Base-by-base conservation (phyloP, 2,888 invertebrate species). In the Zygothrica quintamaculata region DNA sequence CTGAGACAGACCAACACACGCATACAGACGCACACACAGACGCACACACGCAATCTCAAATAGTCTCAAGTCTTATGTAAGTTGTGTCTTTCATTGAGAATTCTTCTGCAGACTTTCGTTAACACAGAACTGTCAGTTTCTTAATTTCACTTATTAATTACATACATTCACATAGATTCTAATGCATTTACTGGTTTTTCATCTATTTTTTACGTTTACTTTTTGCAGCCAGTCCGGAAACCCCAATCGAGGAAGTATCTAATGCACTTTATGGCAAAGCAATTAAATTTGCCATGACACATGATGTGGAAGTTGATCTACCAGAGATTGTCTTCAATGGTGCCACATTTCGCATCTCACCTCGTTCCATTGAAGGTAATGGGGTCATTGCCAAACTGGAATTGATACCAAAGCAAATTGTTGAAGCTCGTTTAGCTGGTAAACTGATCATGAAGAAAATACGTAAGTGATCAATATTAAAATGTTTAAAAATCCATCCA, bases 311-410 rank as follows among this genome's bases (percentile, higher is more conserved):
- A 77, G 72, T 96, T 33, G 92, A 93, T 37, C 87, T 97, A 43
- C 96, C 96, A 0, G 94, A 95, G 60, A 92, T 93, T 52, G 92
- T 96, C 82, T 96, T 96, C 87, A 93, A 95, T 37, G 95, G 96
- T 5, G 94, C 95, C 0, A 93, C 93, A 7, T 90, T 96, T 68
- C 94, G 93, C 80, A 92, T 96, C 40, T 95, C 96, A 7, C 96
- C 96, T 0, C 92, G 94, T 13, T 93, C 94, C 0, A 90, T 96
- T 39, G 95, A 95, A 51, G 94, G 93, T 50, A 94, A 93, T 61
- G 96, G 96, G 0, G 94, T 96, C 0, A 89, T 96, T 11, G 92
- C 96, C 3, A 95, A 95, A 74, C 89, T 96, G 59, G 96, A 96
- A 77, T 89, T 95, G 22, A 92, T 94, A 61, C 94, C 94, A 0